Percentiles rank a stretch among this genome's conserved stretches.
phyloP scores from a whole-genome alignment of 2,888 invertebrate genomes.

The Linyphia triangularis region DNA sequence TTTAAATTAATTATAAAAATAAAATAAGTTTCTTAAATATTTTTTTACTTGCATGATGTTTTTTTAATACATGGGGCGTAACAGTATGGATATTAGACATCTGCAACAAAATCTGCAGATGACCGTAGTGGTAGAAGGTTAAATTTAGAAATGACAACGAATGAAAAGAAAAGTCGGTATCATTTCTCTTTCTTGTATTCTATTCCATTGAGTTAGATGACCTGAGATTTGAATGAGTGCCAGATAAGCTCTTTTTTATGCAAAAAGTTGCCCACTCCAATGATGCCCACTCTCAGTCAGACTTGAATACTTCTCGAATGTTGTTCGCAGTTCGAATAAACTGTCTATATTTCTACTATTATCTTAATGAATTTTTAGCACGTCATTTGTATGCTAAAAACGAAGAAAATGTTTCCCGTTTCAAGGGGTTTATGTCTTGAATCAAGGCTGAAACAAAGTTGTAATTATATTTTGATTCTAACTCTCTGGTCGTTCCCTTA shows the following conservation, averaged over 20 bases:
- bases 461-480: not conserved
- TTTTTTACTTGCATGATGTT: too few relatives aligned
- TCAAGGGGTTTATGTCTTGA: not conserved
- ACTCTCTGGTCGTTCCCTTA: not conserved
- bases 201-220: slow-evolving; percentile 20
- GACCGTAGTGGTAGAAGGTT: not conserved
- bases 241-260: not conserved
- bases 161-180: not conserved
- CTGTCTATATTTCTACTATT: not conserved
- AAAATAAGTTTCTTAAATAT: too few relatives aligned
- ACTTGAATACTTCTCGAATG: too few relatives aligned
- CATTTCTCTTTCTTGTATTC: not conserved
- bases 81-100: not conserved
- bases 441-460: not conserved
- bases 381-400: not conserved
- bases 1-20: too few relatives aligned
- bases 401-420: not conserved
- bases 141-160: not conserved
- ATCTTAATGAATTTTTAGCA: not conserved
- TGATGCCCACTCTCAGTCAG: not conserved
- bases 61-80: too few relatives aligned
- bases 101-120: not conserved
- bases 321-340: too few relatives aligned
- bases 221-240: slow-evolving; percentile 21
- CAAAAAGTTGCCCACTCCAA: not conserved